Percentiles rank a stretch among this genome's conserved stretches.
phyloP scores from a whole-genome alignment of 2,113 vertebrate species.

The Aythya baeri region DNA sequence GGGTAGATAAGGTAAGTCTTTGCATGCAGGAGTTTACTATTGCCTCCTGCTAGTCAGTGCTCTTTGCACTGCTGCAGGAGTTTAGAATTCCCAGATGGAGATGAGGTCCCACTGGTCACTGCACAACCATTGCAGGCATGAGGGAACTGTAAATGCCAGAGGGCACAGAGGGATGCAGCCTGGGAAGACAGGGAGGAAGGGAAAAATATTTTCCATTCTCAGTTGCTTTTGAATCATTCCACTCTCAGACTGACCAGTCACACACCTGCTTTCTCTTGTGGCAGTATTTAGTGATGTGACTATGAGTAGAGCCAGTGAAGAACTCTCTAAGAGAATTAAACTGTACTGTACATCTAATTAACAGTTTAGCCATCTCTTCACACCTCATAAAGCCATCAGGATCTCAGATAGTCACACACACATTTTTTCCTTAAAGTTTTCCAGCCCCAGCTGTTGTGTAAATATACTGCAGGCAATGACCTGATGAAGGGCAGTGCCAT shows the following conservation, averaged over 20 bases:
- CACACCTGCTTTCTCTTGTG: not conserved
- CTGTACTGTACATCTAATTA: no score
- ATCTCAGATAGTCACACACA: not conserved
- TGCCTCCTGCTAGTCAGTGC: not conserved
- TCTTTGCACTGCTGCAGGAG: not conserved
- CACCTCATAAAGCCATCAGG: rapidly evolving
- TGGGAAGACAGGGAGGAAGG: not conserved
- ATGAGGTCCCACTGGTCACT: not conserved
- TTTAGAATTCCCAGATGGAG: not conserved
- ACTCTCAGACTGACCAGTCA: not conserved
- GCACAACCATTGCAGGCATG: not conserved
- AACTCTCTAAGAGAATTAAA: not conserved
- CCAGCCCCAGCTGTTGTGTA: not conserved
- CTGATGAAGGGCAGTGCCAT: not conserved
- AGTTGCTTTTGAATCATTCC: not conserved
- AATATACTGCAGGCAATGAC: rapidly evolving
- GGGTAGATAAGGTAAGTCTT: constrained; percentile 89
- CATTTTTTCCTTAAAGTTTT: not conserved
- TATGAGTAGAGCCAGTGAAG: not conserved
- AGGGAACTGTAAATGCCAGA: not conserved
- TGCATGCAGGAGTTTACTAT: not conserved
- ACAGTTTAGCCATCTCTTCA: not conserved
- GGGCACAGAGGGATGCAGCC: not conserved
- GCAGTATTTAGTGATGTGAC: not conserved
- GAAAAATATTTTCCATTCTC: not conserved